These are phyloP conservation scores for Ophion ventricosus DNA, from an alignment of 2,888 invertebrate species.

Conservation along the genomic window DNA sequence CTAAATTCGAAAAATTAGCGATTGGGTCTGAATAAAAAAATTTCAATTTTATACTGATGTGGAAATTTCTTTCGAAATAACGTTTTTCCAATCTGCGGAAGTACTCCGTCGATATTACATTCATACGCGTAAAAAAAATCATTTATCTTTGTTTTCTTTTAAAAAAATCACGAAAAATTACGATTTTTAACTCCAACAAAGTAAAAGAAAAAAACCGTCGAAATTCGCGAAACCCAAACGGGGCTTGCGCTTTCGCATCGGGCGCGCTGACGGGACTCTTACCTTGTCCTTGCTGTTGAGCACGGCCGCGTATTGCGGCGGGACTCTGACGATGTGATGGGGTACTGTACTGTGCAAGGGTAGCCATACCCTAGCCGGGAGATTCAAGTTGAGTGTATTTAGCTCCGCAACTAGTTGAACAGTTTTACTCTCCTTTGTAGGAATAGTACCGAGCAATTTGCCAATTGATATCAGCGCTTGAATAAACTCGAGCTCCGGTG, in stretches of 20 bases:
- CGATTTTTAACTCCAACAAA: not conserved
- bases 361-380: slow-evolving; percentile 99
- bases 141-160: no score
- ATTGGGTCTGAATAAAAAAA: no score
- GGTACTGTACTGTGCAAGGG: slow-evolving; percentile 93
- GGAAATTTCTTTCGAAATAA: not conserved
- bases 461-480: slow-evolving; percentile 94
- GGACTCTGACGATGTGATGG: slow-evolving; percentile 98
- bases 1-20: no score
- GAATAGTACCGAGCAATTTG: slow-evolving; percentile 90
- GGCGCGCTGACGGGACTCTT: slow-evolving; percentile 54
- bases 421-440: slow-evolving; percentile 96
- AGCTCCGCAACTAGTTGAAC: slow-evolving; percentile 96
- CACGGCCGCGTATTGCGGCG: slow-evolving; percentile 98
- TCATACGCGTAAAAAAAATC: no score
- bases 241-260: no score
- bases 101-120: no score
- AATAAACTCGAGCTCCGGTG: slow-evolving; percentile 94
- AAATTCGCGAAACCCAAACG: not conserved
- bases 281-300: slow-evolving; percentile 99
- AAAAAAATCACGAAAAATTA: no score
- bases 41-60: no score
- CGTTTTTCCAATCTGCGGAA: not conserved
- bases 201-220: not conserved
- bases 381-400: slow-evolving; percentile 96